A percentile compares a stretch with the other conserved stretches of the same genome.
Evolutionary conservation across 2,797 vertebrate genomes (phyloP).

Genomic region (Characodon lateralis): DNA sequence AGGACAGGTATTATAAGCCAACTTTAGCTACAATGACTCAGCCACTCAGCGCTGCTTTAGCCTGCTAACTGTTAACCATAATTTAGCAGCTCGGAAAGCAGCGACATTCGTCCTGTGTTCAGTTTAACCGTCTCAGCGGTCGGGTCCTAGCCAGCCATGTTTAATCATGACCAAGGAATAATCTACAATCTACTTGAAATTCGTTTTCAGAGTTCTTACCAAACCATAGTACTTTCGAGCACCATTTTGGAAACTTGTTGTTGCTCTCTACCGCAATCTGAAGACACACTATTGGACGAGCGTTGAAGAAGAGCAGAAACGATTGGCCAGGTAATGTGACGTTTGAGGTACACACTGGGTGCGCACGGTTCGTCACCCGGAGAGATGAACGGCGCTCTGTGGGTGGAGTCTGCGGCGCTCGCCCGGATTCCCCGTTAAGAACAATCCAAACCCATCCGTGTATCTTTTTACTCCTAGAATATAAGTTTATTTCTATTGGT

Average conservation of each 20-base stretch:
- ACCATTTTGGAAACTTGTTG: slow-evolving; percentile 89
- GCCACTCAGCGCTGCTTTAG: slow-evolving; percentile 51
- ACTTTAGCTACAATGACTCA: slow-evolving; percentile 74
- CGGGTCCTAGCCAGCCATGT: rapidly evolving
- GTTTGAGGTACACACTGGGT: not conserved
- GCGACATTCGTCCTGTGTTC: not conserved
- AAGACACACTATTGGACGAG: slow-evolving; percentile 75
- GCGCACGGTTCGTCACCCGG: not conserved
- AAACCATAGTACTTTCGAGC: slow-evolving; percentile 97
- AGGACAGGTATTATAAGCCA: slow-evolving; percentile 8
- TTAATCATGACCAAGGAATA: not conserved
- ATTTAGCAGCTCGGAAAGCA: not conserved
- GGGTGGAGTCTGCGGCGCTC: not conserved
- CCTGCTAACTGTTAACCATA: slow-evolving; percentile 24
- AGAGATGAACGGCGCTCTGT: not conserved
- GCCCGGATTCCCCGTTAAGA: too few relatives aligned
- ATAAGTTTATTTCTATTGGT: too few relatives aligned
- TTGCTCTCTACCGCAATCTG: slow-evolving; percentile 49
- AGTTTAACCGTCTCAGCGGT: not conserved
- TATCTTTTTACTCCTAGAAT: too few relatives aligned
- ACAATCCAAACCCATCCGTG: too few relatives aligned
- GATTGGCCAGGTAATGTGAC: slow-evolving; percentile 62
- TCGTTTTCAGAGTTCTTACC: slow-evolving; percentile 82
- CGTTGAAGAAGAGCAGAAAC: slow-evolving; percentile 33
- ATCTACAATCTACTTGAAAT: not conserved